A percentile compares a stretch with the other conserved stretches of the same genome.
Conservation (phyloP, 1,140 invertebrate species). For the Neotoxoptera formosana region DNA sequence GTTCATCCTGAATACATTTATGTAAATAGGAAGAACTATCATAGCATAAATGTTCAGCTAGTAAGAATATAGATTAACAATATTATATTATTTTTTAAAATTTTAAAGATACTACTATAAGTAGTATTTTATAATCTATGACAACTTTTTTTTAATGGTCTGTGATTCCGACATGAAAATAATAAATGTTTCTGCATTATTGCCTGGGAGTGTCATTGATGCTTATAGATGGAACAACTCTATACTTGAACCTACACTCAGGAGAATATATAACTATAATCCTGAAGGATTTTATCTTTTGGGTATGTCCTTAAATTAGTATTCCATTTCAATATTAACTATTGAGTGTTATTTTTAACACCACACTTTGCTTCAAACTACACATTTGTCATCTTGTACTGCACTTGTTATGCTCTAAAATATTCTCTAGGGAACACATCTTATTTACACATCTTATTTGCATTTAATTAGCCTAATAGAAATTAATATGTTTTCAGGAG, state of each 20-base stretch:
- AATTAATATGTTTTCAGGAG: constrained; percentile 21
- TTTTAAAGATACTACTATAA: no score
- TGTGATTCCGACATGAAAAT: constrained; percentile 11
- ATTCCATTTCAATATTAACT: not conserved
- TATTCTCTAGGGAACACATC: no score
- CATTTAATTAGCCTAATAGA: not conserved
- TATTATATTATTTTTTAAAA: not conserved
- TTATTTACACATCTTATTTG: no score
- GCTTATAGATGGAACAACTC: not conserved
- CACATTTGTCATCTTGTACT: not conserved
- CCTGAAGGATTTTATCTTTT: constrained; percentile 20
- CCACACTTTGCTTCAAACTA: not conserved
- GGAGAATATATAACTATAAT: not conserved
- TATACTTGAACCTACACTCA: not conserved
- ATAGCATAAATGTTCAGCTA: no score
- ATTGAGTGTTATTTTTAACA: not conserved
- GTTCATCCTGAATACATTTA: no score
- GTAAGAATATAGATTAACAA: no score
- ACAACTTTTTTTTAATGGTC: not conserved
- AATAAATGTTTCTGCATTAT: constrained; percentile 3
- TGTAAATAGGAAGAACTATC: no score
- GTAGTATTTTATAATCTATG: not conserved
- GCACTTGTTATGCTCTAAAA: no score
- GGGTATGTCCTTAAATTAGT: not conserved
- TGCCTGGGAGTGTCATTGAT: not conserved